A percentile compares a stretch with the other conserved stretches of the same genome.
Conservation (phyloP, 2,888 invertebrate genomes). For the Lycia hirtaria region DNA sequence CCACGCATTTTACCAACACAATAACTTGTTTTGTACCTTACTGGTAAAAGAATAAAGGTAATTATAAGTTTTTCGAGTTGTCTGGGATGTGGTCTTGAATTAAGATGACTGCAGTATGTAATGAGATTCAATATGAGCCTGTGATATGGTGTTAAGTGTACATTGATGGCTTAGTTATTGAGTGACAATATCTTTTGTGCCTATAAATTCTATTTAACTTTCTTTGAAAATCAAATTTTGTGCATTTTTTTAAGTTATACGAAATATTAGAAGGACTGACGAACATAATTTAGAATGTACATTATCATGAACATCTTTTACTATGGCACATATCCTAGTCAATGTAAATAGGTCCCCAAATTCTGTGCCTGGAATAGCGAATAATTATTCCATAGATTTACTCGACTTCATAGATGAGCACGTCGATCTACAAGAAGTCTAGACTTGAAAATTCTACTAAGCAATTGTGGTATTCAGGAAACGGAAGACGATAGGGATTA, state of each 20-base stretch:
- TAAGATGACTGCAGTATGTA: constrained; percentile 31
- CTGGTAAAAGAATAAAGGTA: neutral
- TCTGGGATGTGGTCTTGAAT: constrained; percentile 7
- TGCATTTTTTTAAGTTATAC: neutral
- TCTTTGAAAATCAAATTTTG: neutral
- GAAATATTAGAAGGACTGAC: neutral
- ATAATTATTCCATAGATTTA: too few relatives aligned
- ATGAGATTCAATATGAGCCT: constrained; percentile 35
- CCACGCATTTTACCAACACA: neutral
- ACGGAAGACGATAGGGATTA: too few relatives aligned
- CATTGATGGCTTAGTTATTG: constrained; percentile 28
- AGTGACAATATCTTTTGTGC: constrained; percentile 11
- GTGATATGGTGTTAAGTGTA: constrained; percentile 28
- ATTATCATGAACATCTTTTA: too few relatives aligned
- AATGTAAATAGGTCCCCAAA: too few relatives aligned
- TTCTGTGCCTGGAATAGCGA: too few relatives aligned
- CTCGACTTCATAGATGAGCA: too few relatives aligned
- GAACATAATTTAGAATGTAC: too few relatives aligned
- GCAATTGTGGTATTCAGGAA: too few relatives aligned
- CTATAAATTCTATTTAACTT: neutral
- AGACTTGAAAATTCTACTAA: too few relatives aligned
- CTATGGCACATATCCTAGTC: too few relatives aligned
- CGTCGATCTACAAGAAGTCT: too few relatives aligned
- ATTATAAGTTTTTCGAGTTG: neutral
- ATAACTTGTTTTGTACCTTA: neutral